Percentiles rank a stretch among this genome's conserved stretches.
These are phyloP conservation scores for Leiothrix lutea DNA, from an alignment of 2,113 vertebrate species.

Conservation along the genomic window DNA sequence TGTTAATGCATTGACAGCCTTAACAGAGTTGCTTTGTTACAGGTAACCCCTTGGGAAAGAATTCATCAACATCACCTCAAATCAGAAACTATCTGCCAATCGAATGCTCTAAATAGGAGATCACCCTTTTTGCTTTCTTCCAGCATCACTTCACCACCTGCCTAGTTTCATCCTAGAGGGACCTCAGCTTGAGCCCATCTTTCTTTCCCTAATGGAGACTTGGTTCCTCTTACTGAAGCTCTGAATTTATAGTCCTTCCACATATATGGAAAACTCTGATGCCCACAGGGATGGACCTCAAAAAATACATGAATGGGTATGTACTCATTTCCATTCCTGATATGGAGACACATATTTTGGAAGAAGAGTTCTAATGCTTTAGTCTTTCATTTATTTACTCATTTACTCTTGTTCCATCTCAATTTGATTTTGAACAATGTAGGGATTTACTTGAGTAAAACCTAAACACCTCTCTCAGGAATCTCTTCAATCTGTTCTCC, in stretches of 20 bases:
- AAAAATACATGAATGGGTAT: not conserved
- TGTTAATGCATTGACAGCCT: not conserved
- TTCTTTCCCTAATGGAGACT: not conserved
- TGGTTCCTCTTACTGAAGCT: not conserved
- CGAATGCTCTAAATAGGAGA: not conserved
- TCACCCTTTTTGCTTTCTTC: not conserved
- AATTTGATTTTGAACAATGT: not conserved
- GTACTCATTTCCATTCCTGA: not conserved
- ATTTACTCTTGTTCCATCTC: not conserved
- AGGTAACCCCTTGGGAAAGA: not conserved
- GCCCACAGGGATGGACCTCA: accelerated
- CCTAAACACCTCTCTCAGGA: not conserved
- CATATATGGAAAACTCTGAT: not conserved
- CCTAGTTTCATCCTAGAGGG: not conserved
- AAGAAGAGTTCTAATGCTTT: not conserved
- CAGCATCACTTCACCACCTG: not conserved
- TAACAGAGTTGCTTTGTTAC: not conserved
- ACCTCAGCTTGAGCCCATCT: not conserved
- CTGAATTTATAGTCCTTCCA: not conserved
- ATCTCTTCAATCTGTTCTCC: not conserved
- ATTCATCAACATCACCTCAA: not conserved
- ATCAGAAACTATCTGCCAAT: not conserved
- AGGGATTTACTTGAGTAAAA: not conserved
- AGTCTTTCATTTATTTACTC: not conserved
- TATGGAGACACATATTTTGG: not conserved